A percentile compares a stretch with the other conserved stretches of the same genome.
These are phyloP conservation scores for Cygnus atratus DNA, from an alignment of 2,113 vertebrate species.

Conservation along the genomic window DNA sequence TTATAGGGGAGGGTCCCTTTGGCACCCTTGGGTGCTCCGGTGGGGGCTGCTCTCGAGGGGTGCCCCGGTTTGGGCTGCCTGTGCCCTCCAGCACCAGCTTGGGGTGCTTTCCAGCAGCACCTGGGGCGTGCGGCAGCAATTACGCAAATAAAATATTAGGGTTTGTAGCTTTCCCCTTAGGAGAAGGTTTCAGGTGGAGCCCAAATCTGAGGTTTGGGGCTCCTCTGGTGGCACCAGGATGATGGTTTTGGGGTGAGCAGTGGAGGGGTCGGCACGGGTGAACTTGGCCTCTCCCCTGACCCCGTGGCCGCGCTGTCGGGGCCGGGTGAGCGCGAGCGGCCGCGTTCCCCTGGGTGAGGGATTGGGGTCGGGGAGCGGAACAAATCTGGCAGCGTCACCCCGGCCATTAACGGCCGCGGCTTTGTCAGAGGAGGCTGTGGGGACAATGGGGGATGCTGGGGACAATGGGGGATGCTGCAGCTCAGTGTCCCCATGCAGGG, in stretches of 20 bases:
- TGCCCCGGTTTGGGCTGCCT: background rate
- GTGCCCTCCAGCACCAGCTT: background rate
- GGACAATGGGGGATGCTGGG: background rate
- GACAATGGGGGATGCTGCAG: background rate
- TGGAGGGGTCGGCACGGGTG: background rate
- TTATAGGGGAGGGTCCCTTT: background rate
- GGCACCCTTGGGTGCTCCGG: background rate
- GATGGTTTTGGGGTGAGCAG: background rate
- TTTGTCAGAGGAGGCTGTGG: background rate
- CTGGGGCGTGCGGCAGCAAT: background rate
- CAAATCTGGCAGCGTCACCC: background rate
- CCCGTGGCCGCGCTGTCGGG: background rate
- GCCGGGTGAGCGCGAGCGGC: background rate
- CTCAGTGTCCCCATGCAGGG: background rate
- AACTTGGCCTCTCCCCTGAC: background rate
- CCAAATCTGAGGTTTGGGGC: rapidly evolving
- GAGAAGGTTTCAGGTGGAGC: background rate
- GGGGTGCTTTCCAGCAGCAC: background rate
- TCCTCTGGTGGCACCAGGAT: background rate
- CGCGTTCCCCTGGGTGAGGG: background rate
- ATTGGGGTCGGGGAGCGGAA: background rate
- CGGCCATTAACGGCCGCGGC: background rate
- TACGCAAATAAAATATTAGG: background rate
- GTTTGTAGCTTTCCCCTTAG: background rate
- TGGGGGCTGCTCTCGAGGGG: background rate